These are phyloP conservation scores for Oxycera nigricornis DNA, from an alignment of 2,888 invertebrate species.

Conservation along the genomic window DNA sequence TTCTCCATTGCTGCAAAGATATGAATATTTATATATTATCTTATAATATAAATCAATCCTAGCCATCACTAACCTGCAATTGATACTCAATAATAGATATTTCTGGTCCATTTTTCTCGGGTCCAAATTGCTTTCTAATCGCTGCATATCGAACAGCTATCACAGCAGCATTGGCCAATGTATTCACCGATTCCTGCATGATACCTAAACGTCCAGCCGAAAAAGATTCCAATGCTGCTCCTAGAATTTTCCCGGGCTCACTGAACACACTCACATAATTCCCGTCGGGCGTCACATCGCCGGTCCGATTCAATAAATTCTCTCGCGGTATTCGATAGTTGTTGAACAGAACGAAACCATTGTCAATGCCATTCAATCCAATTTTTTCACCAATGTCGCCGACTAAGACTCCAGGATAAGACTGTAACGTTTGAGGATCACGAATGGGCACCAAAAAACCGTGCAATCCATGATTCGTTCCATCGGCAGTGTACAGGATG, in stretches of 20 bases:
- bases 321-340: slow-evolving; percentile 86
- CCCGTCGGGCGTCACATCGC: slow-evolving; percentile 87
- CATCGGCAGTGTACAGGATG: slow-evolving; percentile 82
- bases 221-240: slow-evolving; percentile 83
- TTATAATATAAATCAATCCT: slow-evolving; percentile 1
- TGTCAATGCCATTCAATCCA: slow-evolving; percentile 90
- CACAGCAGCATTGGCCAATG: slow-evolving; percentile 69
- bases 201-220: slow-evolving; percentile 85
- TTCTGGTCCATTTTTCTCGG: slow-evolving; percentile 68
- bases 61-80: slow-evolving; percentile 68
- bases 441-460: slow-evolving; percentile 88
- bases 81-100: slow-evolving; percentile 83
- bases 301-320: slow-evolving; percentile 84
- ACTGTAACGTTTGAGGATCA: slow-evolving; percentile 75
- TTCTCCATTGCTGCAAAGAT: slow-evolving; percentile 71
- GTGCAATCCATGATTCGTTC: slow-evolving; percentile 83
- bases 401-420: slow-evolving; percentile 84
- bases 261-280: slow-evolving; percentile 89
- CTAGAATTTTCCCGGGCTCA: slow-evolving; percentile 84
- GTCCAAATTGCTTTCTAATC: slow-evolving; percentile 79
- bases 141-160: slow-evolving; percentile 83
- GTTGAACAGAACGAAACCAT: slow-evolving; percentile 89
- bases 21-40: too few species aligned
- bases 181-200: slow-evolving; percentile 63
- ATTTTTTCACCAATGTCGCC: slow-evolving; percentile 95